Evolutionary conservation across 2,797 vertebrate genomes (phyloP), one percentile per base, ranked within the genome.

Genomic region (Sebastes hopkinsi): DNA sequence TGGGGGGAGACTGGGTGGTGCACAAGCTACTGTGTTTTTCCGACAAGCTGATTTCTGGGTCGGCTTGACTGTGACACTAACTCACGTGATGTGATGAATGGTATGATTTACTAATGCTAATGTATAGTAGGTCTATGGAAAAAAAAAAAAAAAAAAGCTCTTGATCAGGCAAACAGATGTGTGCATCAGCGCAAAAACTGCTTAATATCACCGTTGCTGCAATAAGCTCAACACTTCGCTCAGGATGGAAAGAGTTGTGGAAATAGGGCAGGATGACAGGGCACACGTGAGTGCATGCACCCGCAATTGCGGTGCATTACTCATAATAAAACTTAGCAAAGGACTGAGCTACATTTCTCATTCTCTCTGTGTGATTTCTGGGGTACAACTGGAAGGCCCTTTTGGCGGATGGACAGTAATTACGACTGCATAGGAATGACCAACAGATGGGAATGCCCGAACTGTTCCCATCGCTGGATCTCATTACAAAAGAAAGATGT

Each of bases 101-200:
- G 79, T 76, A 71, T 74, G 91, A 92, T 88, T 83, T 80, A 78
- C 83, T 88, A 80, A 87, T 82, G 76, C 80, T 89, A 93, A 92
- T 67, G 84, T 89, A 90, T 80, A 87, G 85, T 85, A 82, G 75
- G 67, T 84, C 61, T 78, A 82, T 90, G 90, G 87, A 36, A 89
- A 90, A 84, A 72, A 54, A 91, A 54, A 54, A 22, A 46, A 46
- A 46, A 18, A 67, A 88, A 89, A 79, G 38, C 38, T 79, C 85
- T 69, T 93, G 89, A 95, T 94, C 94, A 93, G 89, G 90, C 90
- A 90, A 96, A 91, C 94, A 95, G 95, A 95, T 95, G 92, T 95
- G 93, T 91, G 87, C 86, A 90, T 92, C 87, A 84, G 86, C 62
- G 61, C 85, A 88, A 92, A 92, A 92, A 91, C 85, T 91, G 87